phyloP scores from a whole-genome alignment of 2,888 invertebrate genomes.

The Hymenopus coronatus region DNA sequence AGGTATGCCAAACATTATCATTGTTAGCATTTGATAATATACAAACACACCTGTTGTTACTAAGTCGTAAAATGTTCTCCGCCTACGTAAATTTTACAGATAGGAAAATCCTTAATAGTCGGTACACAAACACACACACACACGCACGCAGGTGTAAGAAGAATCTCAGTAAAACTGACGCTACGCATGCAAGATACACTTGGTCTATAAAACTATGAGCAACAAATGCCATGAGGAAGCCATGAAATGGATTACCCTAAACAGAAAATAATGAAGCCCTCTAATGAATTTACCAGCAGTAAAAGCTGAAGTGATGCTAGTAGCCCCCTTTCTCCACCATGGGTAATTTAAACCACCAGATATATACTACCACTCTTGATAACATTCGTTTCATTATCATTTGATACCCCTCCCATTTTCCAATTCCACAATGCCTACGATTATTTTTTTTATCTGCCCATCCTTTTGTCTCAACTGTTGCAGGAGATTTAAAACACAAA shows the following conservation, averaged over 20 bases:
- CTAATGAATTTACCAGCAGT: neutral
- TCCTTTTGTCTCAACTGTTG: neutral
- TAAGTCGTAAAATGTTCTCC: no score
- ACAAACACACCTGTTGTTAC: no score
- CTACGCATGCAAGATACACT: no score
- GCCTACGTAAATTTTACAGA: no score
- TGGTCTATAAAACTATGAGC: no score
- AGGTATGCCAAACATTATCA: no score
- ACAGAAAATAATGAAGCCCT: neutral
- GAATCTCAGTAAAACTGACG: no score
- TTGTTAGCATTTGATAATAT: no score
- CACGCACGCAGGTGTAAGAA: no score
- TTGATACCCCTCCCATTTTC: neutral
- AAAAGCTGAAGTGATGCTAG: neutral
- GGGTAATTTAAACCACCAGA: neutral
- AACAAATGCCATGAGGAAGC: neutral
- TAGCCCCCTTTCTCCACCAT: neutral
- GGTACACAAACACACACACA: no score
- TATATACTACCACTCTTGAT: neutral
- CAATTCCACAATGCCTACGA: neutral
- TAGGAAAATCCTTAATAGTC: no score
- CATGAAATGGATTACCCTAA: neutral
- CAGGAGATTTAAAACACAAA: neutral
- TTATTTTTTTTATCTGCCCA: neutral
- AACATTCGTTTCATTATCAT: neutral